Evolutionary conservation across 2,113 vertebrate genomes (phyloP), one percentile per base, ranked within the genome.

Genomic region (Pao palembangensis): DNA sequence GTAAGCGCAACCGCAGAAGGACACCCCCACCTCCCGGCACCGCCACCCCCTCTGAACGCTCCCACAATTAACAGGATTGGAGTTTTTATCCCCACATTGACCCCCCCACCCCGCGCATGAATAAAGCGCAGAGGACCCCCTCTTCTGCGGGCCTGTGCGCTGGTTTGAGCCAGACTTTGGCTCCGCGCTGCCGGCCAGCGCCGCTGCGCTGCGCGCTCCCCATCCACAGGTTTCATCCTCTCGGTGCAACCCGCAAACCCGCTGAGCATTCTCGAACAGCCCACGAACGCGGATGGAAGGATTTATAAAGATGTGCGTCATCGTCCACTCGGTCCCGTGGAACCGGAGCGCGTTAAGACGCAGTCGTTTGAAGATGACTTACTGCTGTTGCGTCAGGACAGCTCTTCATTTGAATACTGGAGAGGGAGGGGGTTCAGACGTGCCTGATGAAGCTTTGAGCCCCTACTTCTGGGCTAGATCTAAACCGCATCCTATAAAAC

Each of bases 201-300:
- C 34, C 68, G 55, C 64, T 17, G 76, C 73, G 51, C 72, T 20
- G 61, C 54, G 83, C 73, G 76, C 69, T 67, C 61, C 55, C 67
- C 64, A 74, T 84, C 87, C 81, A 88, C 87, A 88, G 85, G 87
- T 88, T 46, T 74, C 69, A 4, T 19, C 38, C 51, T 10, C 51
- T 6, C 51, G 2, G 2, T 15, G n/a, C 64, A n/a, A 38, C 60
- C 49, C 5, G 48, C 55, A 47, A 12, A 19, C 23, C 49, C 5
- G 47, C 55, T 13, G 51, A 65, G 61, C 71, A 48, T 65, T 49
- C 67, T 62, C 55, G 21, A 21, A 55, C 50, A 55, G 47, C 47
- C 51, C 34, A 59, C 43, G 20, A 50, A 59, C 65, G 53, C 3
- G 55, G 61, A 77, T 83, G 71, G 28, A 80, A 73, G 61, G 53